phyloP scores from a whole-genome alignment of 2,797 vertebrate species.

The Tolypeutes matacus region DNA sequence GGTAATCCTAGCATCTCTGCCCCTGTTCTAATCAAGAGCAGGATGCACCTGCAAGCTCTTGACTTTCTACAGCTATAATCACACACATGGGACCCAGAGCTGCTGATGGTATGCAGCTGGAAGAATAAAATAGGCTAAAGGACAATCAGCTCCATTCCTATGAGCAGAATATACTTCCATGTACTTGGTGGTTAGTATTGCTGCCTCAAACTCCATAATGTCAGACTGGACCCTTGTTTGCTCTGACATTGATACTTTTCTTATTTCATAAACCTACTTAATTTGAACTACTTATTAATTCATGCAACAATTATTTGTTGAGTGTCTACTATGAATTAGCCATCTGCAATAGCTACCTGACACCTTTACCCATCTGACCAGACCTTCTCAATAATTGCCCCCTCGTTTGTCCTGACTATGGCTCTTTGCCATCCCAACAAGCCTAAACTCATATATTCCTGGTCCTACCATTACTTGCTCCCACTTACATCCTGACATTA shows the following conservation, averaged over 20 bases:
- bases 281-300: conserved; percentile 46
- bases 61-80: conserved; percentile 75
- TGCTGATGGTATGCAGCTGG: conserved; percentile 77
- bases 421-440: background rate
- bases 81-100: conserved; percentile 75
- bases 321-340: conserved; percentile 32
- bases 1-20: conserved; percentile 77
- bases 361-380: background rate
- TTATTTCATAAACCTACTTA: background rate
- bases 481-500: background rate
- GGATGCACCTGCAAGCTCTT: conserved; percentile 79
- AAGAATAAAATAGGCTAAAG: conserved; percentile 77
- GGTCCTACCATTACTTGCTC: background rate
- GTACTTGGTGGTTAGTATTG: conserved; percentile 64
- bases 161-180: conserved; percentile 65
- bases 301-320: conserved; percentile 50
- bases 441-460: conserved; percentile 19
- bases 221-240: background rate
- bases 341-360: background rate
- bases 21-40: conserved; percentile 71
- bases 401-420: background rate
- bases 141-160: conserved; percentile 68
- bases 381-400: background rate
- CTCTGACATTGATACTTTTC: conserved; percentile 36
- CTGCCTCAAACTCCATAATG: conserved; percentile 31